These are phyloP conservation scores for Sitta europaea DNA, from an alignment of 2,113 vertebrate genomes.

Conservation along the genomic window DNA sequence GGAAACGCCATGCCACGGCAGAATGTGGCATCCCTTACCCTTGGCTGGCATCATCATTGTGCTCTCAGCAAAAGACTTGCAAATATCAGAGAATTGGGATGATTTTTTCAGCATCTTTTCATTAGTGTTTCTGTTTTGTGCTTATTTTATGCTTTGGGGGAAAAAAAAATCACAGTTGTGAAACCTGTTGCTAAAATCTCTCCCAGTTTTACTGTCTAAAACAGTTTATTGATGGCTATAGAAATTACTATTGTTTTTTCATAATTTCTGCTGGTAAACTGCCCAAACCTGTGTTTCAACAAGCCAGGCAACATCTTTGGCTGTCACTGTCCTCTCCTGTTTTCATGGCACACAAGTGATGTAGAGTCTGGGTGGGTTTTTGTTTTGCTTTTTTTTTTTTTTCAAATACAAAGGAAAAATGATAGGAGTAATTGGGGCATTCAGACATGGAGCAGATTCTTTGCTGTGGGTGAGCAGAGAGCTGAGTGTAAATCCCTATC, in stretches of 20 bases:
- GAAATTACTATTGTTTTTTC: background rate
- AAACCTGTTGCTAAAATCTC: background rate
- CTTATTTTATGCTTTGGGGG: background rate
- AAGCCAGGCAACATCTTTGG: background rate
- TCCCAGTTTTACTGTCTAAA: background rate
- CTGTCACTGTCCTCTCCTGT: background rate
- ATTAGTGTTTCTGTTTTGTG: background rate
- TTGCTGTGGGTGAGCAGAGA: background rate
- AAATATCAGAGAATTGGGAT: background rate
- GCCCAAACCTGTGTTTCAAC: background rate
- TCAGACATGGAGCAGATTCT: background rate
- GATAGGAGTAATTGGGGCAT: background rate
- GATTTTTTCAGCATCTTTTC: background rate
- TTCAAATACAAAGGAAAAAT: background rate
- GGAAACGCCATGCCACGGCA: rapidly evolving
- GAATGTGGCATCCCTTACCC: background rate
- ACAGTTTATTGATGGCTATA: background rate
- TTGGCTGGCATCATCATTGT: background rate
- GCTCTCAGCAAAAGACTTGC: background rate
- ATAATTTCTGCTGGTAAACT: background rate
- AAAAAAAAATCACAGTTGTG: background rate
- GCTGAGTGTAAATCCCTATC: background rate
- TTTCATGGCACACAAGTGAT: background rate
- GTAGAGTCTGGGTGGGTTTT: background rate
- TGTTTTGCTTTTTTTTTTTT: too few species aligned